These are phyloP conservation scores for Lasioglossum vierecki DNA, from an alignment of 2,888 invertebrate genomes.

Conservation along the genomic window DNA sequence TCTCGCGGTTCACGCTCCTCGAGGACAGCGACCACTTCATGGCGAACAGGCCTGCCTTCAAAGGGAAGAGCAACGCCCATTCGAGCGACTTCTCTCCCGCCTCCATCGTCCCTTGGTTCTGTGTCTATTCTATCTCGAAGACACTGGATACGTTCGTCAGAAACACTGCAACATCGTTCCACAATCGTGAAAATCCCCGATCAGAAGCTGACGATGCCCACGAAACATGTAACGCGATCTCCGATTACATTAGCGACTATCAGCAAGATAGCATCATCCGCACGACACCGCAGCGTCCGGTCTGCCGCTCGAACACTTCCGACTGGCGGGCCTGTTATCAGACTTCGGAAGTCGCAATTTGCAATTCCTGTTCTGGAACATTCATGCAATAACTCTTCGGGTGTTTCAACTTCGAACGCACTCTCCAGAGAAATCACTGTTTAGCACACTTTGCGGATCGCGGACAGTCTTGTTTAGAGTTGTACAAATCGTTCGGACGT, in stretches of 20 bases:
- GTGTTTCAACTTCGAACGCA: not conserved
- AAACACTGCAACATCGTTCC: not conserved
- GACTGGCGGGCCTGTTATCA: slow-evolving; percentile 45
- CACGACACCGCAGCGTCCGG: slow-evolving; percentile 61
- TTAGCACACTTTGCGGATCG: not conserved
- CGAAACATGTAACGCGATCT: not conserved
- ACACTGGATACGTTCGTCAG: not conserved
- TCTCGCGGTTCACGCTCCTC: slow-evolving; percentile 76
- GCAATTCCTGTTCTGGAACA: slow-evolving; percentile 9
- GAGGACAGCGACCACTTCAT: slow-evolving; percentile 85
- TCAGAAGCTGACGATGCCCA: not conserved
- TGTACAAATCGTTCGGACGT: not conserved
- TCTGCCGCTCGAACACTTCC: slow-evolving; percentile 41
- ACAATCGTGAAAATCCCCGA: not conserved
- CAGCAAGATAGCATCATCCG: slow-evolving; percentile 35
- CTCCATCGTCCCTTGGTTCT: slow-evolving; percentile 71
- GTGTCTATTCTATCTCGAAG: not conserved
- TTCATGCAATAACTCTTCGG: slow-evolving; percentile 11
- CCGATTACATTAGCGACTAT: not conserved
- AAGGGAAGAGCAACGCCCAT: slow-evolving; percentile 86
- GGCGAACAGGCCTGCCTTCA: slow-evolving; percentile 86
- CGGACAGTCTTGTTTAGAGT: not conserved
- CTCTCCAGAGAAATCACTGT: not conserved
- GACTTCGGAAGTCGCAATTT: slow-evolving; percentile 41
- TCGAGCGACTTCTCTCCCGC: slow-evolving; percentile 85